Percentiles rank a stretch among this genome's conserved stretches.
Evolutionary conservation across 1,140 invertebrate species (phyloP).

Genomic region (Bombus affinis): DNA sequence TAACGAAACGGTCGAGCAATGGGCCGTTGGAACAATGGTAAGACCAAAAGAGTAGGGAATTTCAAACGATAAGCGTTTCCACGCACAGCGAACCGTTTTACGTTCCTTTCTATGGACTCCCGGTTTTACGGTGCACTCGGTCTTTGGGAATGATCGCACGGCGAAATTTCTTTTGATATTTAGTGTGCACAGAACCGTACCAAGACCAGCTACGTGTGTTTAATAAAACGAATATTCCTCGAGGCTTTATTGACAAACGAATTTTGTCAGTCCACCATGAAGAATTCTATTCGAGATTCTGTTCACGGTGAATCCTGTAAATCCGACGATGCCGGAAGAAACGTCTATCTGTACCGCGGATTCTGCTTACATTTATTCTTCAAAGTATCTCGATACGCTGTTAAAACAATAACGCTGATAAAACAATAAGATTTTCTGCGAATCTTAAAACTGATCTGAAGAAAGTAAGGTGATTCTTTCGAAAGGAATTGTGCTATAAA

Average conservation of each 20-base stretch:
- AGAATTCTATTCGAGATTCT: neutral
- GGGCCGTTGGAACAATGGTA: constrained; percentile 53
- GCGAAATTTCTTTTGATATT: constrained; percentile 54
- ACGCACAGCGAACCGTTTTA: constrained; percentile 53
- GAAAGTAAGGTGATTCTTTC: too few species aligned
- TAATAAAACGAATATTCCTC: constrained; percentile 17
- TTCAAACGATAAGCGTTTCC: constrained; percentile 58
- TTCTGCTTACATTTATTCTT: neutral
- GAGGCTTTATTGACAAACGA: constrained; percentile 13
- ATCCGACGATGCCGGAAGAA: neutral
- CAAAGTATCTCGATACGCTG: neutral
- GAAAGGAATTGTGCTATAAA: too few species aligned
- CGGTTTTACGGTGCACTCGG: constrained; percentile 44
- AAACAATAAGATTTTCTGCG: too few species aligned
- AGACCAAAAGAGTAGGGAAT: constrained; percentile 54
- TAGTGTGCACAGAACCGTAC: constrained; percentile 8
- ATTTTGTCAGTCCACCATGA: neutral
- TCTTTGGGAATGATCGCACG: constrained; percentile 46
- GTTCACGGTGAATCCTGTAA: neutral
- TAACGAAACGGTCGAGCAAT: constrained; percentile 47
- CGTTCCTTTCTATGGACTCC: constrained; percentile 54
- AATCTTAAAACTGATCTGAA: too few species aligned
- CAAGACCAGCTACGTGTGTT: neutral
- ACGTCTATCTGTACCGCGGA: neutral
- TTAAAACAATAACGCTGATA: too few species aligned